phyloP scores from a whole-genome alignment of 2,888 invertebrate genomes.

The Deilephila porcellus region DNA sequence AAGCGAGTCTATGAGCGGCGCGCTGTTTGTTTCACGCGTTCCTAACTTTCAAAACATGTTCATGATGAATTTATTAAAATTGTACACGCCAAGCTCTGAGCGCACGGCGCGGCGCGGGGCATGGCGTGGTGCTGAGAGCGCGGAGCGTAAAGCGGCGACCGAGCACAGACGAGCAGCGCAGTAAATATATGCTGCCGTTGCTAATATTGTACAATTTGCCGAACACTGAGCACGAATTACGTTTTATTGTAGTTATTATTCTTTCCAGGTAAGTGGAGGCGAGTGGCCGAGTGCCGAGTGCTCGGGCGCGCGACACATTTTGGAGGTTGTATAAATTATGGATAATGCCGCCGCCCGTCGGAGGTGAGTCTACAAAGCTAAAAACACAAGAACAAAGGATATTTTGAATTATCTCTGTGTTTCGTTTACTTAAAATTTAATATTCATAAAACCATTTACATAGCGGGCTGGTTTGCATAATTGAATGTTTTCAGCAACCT shows the following conservation, averaged over 20 bases:
- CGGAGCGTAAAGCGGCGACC: neutral
- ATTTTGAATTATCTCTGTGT: conserved; percentile 37
- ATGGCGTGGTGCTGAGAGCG: too few relatives aligned
- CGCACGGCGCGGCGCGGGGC: neutral
- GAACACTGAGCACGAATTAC: conserved; percentile 41
- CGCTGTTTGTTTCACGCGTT: conserved; percentile 19
- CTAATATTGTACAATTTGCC: conserved; percentile 33
- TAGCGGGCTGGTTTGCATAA: conserved; percentile 50
- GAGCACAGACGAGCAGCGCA: neutral
- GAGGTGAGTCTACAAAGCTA: conserved; percentile 37
- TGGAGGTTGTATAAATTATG: conserved; percentile 37
- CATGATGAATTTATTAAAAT: conserved; percentile 27
- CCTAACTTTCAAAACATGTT: conserved; percentile 34
- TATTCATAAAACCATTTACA: conserved; percentile 51
- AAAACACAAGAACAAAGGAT: conserved; percentile 33
- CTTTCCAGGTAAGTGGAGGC: conserved; percentile 49
- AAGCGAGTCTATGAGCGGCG: conserved; percentile 40
- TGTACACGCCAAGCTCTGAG: conserved; percentile 6
- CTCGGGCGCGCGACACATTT: conserved; percentile 34
- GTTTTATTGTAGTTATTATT: conserved; percentile 50
- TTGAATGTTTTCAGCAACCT: conserved; percentile 52
- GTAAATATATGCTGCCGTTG: conserved; percentile 14
- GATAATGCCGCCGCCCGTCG: conserved; percentile 38
- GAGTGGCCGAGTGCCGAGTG: conserved; percentile 23
- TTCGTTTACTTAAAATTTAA: conserved; percentile 38